phyloP scores from a whole-genome alignment of 37 sponge, comb jelly and placozoan genomes.

The Spongilla lacustris region DNA sequence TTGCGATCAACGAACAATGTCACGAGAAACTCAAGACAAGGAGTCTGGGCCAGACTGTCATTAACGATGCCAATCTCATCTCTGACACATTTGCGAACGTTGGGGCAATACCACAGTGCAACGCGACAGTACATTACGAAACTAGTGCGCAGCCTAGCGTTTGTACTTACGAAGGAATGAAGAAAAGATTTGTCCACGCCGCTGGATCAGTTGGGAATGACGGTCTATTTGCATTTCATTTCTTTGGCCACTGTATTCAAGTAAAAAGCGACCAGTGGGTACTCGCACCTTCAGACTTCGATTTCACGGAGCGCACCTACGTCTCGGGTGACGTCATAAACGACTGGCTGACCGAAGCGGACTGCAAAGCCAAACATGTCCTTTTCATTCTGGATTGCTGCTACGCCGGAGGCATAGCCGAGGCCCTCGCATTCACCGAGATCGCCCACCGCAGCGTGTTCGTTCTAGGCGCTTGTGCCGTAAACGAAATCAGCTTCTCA shows the following conservation, averaged over 20 bases:
- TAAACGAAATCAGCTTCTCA: constrained; percentile 25
- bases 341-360: constrained; percentile 29
- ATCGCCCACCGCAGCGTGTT: constrained; percentile 22
- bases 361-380: constrained; percentile 64
- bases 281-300: constrained; percentile 66
- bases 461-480: constrained; percentile 60
- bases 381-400: constrained; percentile 66
- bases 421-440: constrained; percentile 12
- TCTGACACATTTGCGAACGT: background rate
- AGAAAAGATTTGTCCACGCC: constrained; percentile 28
- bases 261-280: constrained; percentile 40
- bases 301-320: constrained; percentile 23
- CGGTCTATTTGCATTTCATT: constrained; percentile 66
- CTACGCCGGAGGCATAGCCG: constrained; percentile 60
- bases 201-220: constrained; percentile 49
- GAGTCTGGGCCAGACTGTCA: constrained; percentile 9
- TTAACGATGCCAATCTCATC: constrained; percentile 30
- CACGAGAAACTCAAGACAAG: constrained; percentile 20
- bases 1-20: constrained; percentile 63
- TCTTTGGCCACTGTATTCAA: constrained; percentile 71
- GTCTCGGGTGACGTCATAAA: constrained; percentile 31
- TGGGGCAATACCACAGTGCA: constrained; percentile 15
- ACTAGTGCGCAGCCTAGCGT: constrained; percentile 10
- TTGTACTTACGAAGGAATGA: constrained; percentile 56
- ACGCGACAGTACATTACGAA: background rate